A percentile compares a stretch with the other conserved stretches of the same genome.
phyloP scores from a whole-genome alignment of 2,113 vertebrate genomes.

The Rhinoderma darwinii region DNA sequence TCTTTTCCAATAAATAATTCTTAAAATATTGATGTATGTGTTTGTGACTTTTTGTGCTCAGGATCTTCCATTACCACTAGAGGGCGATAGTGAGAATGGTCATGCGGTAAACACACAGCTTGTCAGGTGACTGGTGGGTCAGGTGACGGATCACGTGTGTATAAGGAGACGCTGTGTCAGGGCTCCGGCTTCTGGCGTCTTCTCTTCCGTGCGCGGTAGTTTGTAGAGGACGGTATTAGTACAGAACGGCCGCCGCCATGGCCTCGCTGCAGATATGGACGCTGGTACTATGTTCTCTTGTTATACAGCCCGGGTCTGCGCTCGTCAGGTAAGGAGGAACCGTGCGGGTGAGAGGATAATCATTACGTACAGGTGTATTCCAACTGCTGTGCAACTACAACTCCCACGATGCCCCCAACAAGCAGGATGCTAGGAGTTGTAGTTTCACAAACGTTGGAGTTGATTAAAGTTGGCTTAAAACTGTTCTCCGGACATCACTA shows the following conservation, averaged over 20 bases:
- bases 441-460: too few species aligned
- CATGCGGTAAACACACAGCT: background rate
- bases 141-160: conserved; percentile 33
- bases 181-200: too few species aligned
- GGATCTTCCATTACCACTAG: background rate
- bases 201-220: background rate
- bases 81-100: background rate
- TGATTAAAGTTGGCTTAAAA: too few species aligned
- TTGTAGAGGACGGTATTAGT: background rate
- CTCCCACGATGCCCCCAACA: background rate
- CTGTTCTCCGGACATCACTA: too few species aligned
- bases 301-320: background rate
- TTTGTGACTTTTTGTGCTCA: background rate
- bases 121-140: conserved; percentile 9
- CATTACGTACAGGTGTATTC: too few species aligned
- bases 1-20: too few species aligned
- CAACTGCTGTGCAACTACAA: background rate
- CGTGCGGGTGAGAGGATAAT: background rate
- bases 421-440: too few species aligned
- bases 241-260: background rate
- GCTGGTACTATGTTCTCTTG: background rate
- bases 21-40: too few species aligned
- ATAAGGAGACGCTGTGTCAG: background rate
- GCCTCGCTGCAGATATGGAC: background rate
- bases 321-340: conserved; percentile 6